phyloP scores from a whole-genome alignment of 37 sponge, comb jelly and placozoan species.

The Chondrilla cf. caribensis region DNA sequence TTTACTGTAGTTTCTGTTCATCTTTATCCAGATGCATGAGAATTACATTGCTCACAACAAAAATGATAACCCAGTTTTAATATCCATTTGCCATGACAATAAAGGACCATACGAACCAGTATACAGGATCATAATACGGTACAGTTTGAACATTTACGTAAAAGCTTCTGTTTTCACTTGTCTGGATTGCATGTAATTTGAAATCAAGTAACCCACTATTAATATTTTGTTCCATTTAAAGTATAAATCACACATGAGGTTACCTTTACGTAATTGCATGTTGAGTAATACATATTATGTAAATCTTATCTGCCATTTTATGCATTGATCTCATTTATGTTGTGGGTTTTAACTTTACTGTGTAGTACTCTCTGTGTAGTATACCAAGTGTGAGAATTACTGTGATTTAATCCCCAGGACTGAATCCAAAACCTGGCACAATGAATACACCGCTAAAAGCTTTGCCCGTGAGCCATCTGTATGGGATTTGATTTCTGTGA shows the following conservation, averaged over 20 bases:
- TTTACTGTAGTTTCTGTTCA: background rate
- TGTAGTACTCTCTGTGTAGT: background rate
- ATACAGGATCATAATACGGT: slow-evolving; percentile 20
- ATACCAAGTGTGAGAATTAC: background rate
- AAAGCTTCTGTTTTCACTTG: no score
- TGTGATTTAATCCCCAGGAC: no score
- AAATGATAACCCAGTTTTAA: slow-evolving; percentile 31
- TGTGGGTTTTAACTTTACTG: no score
- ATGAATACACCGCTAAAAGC: slow-evolving; percentile 12
- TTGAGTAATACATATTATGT: no score
- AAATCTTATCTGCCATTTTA: no score
- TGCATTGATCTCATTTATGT: no score
- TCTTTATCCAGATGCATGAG: slow-evolving; percentile 28
- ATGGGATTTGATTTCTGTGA: slow-evolving; percentile 13
- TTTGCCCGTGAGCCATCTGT: background rate
- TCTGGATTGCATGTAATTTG: no score
- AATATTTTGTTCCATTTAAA: no score
- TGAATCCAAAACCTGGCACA: background rate
- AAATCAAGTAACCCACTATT: no score
- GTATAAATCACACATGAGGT: no score
- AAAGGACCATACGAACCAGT: slow-evolving; percentile 18
- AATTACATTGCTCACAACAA: slow-evolving; percentile 47
- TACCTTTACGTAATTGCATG: no score
- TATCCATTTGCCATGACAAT: slow-evolving; percentile 49
- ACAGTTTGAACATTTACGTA: no score